Percentiles rank a stretch among this genome's conserved stretches.
Evolutionary conservation across 2,888 invertebrate genomes (phyloP).

Genomic region (Selenia dentaria): DNA sequence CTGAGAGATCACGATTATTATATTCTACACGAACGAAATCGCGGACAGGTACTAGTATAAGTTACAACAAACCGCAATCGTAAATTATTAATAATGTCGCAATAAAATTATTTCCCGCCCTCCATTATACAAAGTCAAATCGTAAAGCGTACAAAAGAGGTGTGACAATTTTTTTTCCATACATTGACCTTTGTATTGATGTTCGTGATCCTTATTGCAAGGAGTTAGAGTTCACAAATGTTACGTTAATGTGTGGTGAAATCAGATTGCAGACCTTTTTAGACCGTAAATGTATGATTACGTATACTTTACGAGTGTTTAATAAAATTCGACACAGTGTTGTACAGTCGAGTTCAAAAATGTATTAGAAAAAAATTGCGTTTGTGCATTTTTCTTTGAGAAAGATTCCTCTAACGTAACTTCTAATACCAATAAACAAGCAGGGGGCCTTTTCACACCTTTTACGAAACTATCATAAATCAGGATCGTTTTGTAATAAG

Average conservation of each 20-base stretch:
- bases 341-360: constrained; percentile 6
- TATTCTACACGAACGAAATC: too few relatives aligned
- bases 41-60: too few relatives aligned
- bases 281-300: constrained; percentile 34
- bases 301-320: constrained; percentile 38
- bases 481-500: too few relatives aligned
- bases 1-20: too few relatives aligned
- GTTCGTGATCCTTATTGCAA: constrained; percentile 5
- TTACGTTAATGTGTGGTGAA: constrained; percentile 2
- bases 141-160: constrained; percentile 1
- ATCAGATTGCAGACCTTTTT: constrained; percentile 16
- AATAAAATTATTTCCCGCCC: constrained; percentile 10
- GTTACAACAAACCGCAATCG: constrained; percentile 6
- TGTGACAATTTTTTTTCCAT: constrained; percentile 12
- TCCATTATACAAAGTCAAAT: constrained; percentile 6
- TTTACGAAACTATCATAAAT: too few relatives aligned
- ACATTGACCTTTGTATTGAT: constrained; percentile 1
- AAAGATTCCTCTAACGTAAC: too few relatives aligned
- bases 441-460: too few relatives aligned
- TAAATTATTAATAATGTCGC: constrained; percentile 7
- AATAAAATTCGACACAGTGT: constrained; percentile 32
- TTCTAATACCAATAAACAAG: too few relatives aligned
- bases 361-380: too few relatives aligned
- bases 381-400: too few relatives aligned
- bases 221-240: constrained; percentile 12